Evolutionary conservation across 2,113 vertebrate genomes (phyloP).

Genomic region (Brachyistius frenatus): DNA sequence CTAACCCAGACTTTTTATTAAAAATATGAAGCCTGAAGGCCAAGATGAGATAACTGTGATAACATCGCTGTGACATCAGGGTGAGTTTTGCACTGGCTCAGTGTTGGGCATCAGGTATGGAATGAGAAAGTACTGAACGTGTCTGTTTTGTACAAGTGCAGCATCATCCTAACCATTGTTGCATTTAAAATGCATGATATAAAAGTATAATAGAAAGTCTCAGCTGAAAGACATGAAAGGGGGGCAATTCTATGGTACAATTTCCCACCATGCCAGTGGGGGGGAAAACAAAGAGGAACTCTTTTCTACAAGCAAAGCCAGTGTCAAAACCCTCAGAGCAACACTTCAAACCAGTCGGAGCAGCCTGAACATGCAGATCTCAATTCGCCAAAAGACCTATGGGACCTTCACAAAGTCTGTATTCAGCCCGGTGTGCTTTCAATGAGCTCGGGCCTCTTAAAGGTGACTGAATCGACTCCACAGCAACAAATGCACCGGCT

Average conservation of each 20-base stretch:
- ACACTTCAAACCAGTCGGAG: constrained; percentile 24
- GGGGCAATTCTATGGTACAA: neutral
- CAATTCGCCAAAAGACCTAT: constrained; percentile 3
- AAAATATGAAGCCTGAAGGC: neutral
- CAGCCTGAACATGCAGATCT: constrained; percentile 16
- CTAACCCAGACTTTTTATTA: neutral
- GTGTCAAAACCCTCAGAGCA: constrained; percentile 19
- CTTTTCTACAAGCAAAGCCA: constrained; percentile 15
- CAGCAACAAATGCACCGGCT: constrained; percentile 30
- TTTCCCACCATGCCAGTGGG: neutral
- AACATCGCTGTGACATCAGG: neutral
- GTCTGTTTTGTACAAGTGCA: constrained; percentile 3
- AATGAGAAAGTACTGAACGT: neutral
- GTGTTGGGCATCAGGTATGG: too few species aligned
- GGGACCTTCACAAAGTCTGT: neutral
- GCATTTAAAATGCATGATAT: constrained; percentile 1
- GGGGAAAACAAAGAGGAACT: constrained; percentile 8
- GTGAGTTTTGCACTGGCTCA: neutral
- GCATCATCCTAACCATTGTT: neutral
- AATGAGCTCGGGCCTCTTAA: constrained; percentile 24
- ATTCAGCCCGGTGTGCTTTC: constrained; percentile 4
- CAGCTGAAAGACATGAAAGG: constrained; percentile 6
- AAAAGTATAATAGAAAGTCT: neutral
- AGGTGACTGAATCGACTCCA: constrained; percentile 25
- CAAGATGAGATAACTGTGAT: neutral